phyloP scores from a whole-genome alignment of 2,797 vertebrate genomes.

The Alauda arvensis region DNA sequence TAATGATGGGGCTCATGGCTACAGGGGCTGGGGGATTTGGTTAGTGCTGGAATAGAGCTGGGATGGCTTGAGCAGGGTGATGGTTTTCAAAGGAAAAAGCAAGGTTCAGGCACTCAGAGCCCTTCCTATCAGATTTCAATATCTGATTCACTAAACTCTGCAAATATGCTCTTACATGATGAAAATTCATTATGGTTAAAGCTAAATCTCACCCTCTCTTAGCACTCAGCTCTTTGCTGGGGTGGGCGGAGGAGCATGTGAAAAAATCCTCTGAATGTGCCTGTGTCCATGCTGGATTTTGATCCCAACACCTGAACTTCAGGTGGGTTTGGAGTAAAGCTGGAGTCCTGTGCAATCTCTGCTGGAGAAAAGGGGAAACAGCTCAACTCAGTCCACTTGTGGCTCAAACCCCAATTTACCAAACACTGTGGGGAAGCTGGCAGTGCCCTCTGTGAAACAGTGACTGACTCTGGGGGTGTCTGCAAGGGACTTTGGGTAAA shows the following conservation, averaged over 20 bases:
- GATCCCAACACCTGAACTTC: not conserved
- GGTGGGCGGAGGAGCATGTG: accelerated
- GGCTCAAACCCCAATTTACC: not conserved
- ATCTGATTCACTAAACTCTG: not conserved
- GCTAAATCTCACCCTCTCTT: not conserved
- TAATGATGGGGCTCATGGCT: not conserved
- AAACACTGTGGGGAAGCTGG: not conserved
- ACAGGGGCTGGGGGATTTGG: not conserved
- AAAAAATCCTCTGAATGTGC: not conserved
- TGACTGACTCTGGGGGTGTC: not conserved
- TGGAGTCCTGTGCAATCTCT: not conserved
- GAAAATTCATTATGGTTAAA: not conserved
- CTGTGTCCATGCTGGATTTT: not conserved
- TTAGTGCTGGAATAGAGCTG: not conserved
- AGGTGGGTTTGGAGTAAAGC: not conserved
- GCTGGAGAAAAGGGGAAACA: not conserved
- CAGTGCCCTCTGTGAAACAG: not conserved
- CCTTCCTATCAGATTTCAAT: not conserved
- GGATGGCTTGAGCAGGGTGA: not conserved
- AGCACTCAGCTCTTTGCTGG: not conserved
- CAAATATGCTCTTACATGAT: not conserved
- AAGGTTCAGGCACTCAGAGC: not conserved
- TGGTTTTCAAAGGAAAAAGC: not conserved
- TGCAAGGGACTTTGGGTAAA: not conserved
- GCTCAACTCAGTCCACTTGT: no score